Conservation (phyloP, 2,113 vertebrate species). For the Chaenogobius annularis region DNA sequence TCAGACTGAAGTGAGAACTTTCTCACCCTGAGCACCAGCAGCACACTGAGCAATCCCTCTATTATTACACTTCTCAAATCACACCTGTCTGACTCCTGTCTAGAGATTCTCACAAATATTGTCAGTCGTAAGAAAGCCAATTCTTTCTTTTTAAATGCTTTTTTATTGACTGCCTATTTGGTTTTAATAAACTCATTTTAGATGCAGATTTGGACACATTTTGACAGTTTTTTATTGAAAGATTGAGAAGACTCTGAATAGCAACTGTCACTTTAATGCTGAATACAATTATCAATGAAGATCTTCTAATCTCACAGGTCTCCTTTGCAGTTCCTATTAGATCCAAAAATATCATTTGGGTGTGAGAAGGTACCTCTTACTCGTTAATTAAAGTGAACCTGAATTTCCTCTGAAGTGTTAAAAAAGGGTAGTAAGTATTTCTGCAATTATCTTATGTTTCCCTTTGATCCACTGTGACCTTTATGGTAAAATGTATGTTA, state of each 20-base stretch:
- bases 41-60: not conserved
- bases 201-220: not conserved
- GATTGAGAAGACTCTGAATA: not conserved
- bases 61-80: conserved; percentile 1
- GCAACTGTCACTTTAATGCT: conserved; percentile 14
- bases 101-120: not conserved
- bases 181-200: not conserved
- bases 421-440: conserved; percentile 37
- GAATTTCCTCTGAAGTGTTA: conserved; percentile 36
- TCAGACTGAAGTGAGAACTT: not conserved
- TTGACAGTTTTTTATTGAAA: not conserved
- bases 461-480: conserved; percentile 12
- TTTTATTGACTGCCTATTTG: not conserved
- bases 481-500: not conserved
- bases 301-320: conserved; percentile 30
- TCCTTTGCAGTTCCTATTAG: conserved; percentile 33
- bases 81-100: not conserved
- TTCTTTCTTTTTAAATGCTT: not conserved
- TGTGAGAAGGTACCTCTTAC: conserved; percentile 36
- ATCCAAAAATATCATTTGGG: conserved; percentile 1
- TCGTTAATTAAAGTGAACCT: conserved; percentile 43
- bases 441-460: conserved; percentile 18
- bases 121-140: not conserved
- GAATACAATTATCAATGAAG: conserved; percentile 28
- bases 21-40: not conserved